Conservation (phyloP, 2,113 vertebrate genomes). For the Strix aluco region DNA sequence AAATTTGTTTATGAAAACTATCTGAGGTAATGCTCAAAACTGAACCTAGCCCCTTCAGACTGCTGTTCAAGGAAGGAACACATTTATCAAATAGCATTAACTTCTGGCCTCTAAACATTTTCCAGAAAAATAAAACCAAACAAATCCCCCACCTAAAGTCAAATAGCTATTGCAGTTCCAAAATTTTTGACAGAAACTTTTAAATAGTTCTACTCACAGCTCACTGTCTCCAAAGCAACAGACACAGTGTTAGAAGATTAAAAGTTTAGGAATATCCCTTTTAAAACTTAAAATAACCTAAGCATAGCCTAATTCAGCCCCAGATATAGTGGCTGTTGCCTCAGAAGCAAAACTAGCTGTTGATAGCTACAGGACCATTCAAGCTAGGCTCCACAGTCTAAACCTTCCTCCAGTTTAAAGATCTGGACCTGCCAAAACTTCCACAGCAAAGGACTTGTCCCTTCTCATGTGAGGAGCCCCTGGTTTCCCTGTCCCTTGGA, state of each 20-base stretch:
- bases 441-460: not conserved
- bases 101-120: not conserved
- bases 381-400: not conserved
- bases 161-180: not conserved
- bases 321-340: not conserved
- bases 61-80: not conserved
- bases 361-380: not conserved
- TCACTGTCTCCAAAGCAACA: not conserved
- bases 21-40: not conserved
- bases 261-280: not conserved
- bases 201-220: not conserved
- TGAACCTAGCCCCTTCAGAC: not conserved
- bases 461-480: fast-evolving
- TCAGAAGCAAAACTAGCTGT: not conserved
- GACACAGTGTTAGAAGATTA: not conserved
- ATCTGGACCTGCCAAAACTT: not conserved
- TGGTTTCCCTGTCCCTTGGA: not conserved
- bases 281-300: not conserved
- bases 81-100: not conserved
- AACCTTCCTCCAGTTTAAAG: not conserved
- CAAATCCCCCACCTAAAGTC: not conserved
- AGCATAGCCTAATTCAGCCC: not conserved
- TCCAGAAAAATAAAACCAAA: not conserved
- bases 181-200: not conserved
- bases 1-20: not conserved